phyloP scores from a whole-genome alignment of 2,113 vertebrate species.

The Neodontobutis hainanensis region DNA sequence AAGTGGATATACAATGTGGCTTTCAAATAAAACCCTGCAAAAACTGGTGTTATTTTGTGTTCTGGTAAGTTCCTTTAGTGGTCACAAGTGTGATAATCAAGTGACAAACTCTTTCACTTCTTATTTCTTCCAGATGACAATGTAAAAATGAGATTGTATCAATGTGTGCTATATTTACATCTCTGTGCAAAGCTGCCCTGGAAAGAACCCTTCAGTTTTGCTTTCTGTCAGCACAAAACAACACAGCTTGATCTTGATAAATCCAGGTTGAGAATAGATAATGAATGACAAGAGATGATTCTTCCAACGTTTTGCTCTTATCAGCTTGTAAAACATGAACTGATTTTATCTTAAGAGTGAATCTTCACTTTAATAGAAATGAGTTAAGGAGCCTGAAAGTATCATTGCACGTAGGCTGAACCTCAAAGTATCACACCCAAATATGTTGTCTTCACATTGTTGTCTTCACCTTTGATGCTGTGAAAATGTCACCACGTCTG shows the following conservation, averaged over 20 bases:
- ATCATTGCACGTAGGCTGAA: too few species aligned
- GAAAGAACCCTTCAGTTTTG: neutral
- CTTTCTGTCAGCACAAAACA: neutral
- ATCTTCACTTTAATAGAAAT: too few species aligned
- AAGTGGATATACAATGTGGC: too few species aligned
- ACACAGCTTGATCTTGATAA: neutral
- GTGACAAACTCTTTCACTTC: slow-evolving; percentile 27
- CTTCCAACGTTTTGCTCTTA: neutral
- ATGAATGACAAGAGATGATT: neutral
- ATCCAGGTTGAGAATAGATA: neutral
- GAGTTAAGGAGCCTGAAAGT: too few species aligned
- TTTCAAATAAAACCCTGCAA: too few species aligned
- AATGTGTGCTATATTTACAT: neutral
- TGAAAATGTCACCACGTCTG: too few species aligned
- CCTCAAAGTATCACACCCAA: too few species aligned
- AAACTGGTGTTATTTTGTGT: neutral
- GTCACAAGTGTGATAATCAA: slow-evolving; percentile 1
- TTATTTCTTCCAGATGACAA: neutral
- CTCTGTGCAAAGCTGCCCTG: neutral
- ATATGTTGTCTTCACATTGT: too few species aligned
- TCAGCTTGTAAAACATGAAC: neutral
- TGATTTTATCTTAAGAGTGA: neutral
- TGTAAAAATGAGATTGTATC: neutral
- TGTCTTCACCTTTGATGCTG: too few species aligned
- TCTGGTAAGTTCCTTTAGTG: neutral